These are phyloP conservation scores for Trachymyrmex cornetzi DNA, from an alignment of 1,140 invertebrate species.

Conservation along the genomic window DNA sequence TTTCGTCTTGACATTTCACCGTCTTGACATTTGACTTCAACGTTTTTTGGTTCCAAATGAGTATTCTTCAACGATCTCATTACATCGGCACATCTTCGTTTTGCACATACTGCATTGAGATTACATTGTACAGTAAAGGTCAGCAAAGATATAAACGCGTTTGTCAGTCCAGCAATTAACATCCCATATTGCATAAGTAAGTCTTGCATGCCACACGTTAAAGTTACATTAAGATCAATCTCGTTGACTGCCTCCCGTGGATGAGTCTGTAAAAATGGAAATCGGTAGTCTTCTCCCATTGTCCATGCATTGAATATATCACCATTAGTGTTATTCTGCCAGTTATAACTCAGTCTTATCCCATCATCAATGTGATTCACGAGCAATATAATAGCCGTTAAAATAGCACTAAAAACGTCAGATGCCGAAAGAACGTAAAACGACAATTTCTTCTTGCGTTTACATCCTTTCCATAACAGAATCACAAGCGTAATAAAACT, in stretches of 20 bases:
- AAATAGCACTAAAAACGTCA: conserved; percentile 64
- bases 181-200: conserved; percentile 74
- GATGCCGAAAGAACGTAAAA: conserved; percentile 69
- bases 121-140: conserved; percentile 72
- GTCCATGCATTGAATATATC: conserved; percentile 1
- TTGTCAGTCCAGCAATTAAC: conserved; percentile 70
- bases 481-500: conserved; percentile 61
- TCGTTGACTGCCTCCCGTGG: neutral
- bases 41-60: neutral
- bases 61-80: conserved; percentile 1
- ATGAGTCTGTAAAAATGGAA: conserved; percentile 3
- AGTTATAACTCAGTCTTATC: neutral
- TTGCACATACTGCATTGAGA: conserved; percentile 50
- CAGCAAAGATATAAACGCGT: conserved; percentile 74
- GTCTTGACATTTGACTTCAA: neutral
- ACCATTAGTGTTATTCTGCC: neutral
- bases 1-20: conserved; percentile 10
- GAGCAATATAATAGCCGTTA: conserved; percentile 60
- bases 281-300: neutral
- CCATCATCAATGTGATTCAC: conserved; percentile 31
- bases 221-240: conserved; percentile 11
- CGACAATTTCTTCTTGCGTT: conserved; percentile 45
- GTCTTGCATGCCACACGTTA: conserved; percentile 53
- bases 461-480: conserved; percentile 64
- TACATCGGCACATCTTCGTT: conserved; percentile 18